A percentile compares a stretch with the other conserved stretches of the same genome.
These are phyloP conservation scores for Girardia tigrina DNA, from an alignment of 2,888 invertebrate genomes.

Conservation along the genomic window DNA sequence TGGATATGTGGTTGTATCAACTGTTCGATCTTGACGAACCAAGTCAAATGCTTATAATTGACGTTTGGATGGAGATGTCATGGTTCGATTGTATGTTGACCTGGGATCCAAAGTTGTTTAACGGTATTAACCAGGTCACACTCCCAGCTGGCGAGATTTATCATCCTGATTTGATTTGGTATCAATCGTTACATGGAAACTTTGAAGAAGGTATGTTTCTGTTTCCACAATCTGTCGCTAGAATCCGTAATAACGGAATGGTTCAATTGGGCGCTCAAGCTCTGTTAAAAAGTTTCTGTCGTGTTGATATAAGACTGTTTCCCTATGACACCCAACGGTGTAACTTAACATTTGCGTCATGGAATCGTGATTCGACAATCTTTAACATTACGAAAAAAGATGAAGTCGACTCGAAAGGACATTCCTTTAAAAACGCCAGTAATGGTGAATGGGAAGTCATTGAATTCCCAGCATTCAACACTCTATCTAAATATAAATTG, in stretches of 20 bases:
- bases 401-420: slow-evolving; percentile 25
- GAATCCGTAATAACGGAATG: slow-evolving; percentile 33
- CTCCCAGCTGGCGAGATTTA: slow-evolving; percentile 34
- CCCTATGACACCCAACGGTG: slow-evolving; percentile 35
- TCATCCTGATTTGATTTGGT: slow-evolving; percentile 35
- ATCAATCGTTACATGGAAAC: slow-evolving; percentile 36
- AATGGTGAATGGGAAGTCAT: slow-evolving; percentile 37
- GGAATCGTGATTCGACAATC: slow-evolving; percentile 34
- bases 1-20: slow-evolving; percentile 37
- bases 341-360: slow-evolving; percentile 35
- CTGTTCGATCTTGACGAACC: slow-evolving; percentile 36
- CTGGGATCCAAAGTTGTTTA: slow-evolving; percentile 32
- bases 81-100: slow-evolving; percentile 34
- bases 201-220: slow-evolving; percentile 36
- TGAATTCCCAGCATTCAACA: slow-evolving; percentile 34
- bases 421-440: slow-evolving; percentile 34
- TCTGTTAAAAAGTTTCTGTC: slow-evolving; percentile 36
- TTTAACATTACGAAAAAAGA: slow-evolving; percentile 32
- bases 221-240: slow-evolving; percentile 34
- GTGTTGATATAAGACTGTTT: slow-evolving; percentile 32
- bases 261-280: slow-evolving; percentile 36
- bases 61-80: slow-evolving; percentile 36
- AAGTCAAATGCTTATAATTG: slow-evolving; percentile 36
- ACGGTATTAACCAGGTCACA: slow-evolving; percentile 29
- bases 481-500: not conserved